Evolutionary conservation across 2,888 invertebrate species (phyloP).

Genomic region (Parasteatoda lunata): DNA sequence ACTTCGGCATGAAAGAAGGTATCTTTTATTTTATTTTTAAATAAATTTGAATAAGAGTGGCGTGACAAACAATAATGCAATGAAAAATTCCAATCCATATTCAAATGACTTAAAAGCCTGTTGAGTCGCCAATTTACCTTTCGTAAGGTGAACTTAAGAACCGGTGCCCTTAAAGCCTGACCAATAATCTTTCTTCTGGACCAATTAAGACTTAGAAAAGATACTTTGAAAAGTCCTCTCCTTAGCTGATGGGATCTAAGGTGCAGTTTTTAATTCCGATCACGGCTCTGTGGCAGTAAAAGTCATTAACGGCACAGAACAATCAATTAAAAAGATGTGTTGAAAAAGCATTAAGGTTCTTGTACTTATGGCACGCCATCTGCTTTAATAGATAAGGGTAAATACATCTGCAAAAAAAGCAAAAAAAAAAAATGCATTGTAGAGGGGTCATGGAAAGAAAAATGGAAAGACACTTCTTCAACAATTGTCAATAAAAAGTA

Average conservation of each 20-base stretch:
- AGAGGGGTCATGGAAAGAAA: neutral
- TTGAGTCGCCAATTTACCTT: too few relatives aligned
- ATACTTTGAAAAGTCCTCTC: neutral
- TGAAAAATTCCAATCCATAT: too few relatives aligned
- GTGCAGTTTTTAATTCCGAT: constrained; percentile 10
- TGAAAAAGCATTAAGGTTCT: constrained; percentile 37
- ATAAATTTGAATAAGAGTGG: too few relatives aligned
- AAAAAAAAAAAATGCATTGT: neutral
- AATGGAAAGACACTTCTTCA: constrained; percentile 29
- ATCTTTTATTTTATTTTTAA: too few relatives aligned
- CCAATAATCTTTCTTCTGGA: too few relatives aligned
- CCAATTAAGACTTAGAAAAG: too few relatives aligned
- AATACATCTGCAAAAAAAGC: neutral
- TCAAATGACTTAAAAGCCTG: too few relatives aligned
- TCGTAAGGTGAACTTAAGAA: too few relatives aligned
- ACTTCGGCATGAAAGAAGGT: too few relatives aligned
- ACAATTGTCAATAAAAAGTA: constrained; percentile 40
- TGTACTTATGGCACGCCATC: constrained; percentile 28
- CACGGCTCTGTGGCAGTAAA: constrained; percentile 22
- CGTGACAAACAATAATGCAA: too few relatives aligned
- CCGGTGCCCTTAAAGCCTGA: too few relatives aligned
- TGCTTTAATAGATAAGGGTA: constrained; percentile 45
- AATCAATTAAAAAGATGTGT: constrained; percentile 53
- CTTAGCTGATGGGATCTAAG: neutral
- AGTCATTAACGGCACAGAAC: constrained; percentile 42